Conservation (phyloP, 2,888 invertebrate genomes). For the Microctonus aethiopoides region DNA sequence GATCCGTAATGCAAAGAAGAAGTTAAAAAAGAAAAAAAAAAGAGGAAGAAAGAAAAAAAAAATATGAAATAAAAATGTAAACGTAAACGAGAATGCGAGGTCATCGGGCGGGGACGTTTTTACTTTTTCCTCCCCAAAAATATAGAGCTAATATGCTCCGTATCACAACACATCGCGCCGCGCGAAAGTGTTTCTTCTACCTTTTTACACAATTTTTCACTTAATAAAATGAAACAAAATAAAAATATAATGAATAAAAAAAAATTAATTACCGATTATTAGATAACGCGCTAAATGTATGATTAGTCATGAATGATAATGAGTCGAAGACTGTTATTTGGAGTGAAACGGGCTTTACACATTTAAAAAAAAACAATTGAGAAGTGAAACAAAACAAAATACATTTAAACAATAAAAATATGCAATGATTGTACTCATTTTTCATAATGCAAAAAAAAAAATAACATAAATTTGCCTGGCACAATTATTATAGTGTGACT, state of each 20-base stretch:
- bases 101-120: conserved; percentile 42
- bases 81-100: conserved; percentile 38
- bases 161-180: conserved; percentile 52
- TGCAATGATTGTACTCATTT: conserved; percentile 46
- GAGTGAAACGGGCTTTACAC: conserved; percentile 60
- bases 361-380: conserved; percentile 47
- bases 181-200: conserved; percentile 53
- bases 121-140: conserved; percentile 25
- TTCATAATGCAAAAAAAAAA: conserved; percentile 56
- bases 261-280: conserved; percentile 43
- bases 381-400: conserved; percentile 48
- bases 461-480: conserved; percentile 63
- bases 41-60: conserved; percentile 6
- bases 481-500: conserved; percentile 64
- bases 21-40: conserved; percentile 46
- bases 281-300: conserved; percentile 56
- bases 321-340: conserved; percentile 45
- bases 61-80: conserved; percentile 29
- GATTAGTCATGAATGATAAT: conserved; percentile 53
- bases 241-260: conserved; percentile 9
- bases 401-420: conserved; percentile 45
- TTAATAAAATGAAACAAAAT: conserved; percentile 46
- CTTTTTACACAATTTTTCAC: conserved; percentile 65
- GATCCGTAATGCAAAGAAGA: conserved; percentile 53
- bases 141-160: conserved; percentile 49